Base-by-base conservation (phyloP, 2,797 vertebrate genomes). In the Spinus pinus region DNA sequence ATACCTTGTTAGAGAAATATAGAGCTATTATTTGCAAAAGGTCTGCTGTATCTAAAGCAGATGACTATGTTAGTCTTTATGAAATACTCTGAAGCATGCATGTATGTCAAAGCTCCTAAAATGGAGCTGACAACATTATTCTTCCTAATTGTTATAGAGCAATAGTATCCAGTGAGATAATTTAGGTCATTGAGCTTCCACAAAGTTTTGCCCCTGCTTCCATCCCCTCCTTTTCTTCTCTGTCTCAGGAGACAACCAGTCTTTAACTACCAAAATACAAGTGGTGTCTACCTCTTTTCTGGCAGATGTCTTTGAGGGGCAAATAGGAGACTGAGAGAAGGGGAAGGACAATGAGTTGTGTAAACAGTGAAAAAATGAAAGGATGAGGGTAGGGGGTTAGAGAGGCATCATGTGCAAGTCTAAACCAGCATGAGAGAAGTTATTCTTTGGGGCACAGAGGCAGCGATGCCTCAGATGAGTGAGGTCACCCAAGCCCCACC, bases 61-160 rank as follows among this genome's bases (percentile, higher is more conserved):
- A 92, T 82, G 35, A 82, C 35, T 94, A 14, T 1, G 4, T 74
- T 81, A 94, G 49, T 71, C 71, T 77, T 85, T 74, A 64, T 89
- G 53, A 96, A 93, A 74, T 88, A 60, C 37, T 88, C 70, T 66
- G 28, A 86, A 90, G 66, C n/a, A 23, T 65, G 16, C 1, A 0
- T 28, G 28, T 58, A 47, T 88, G 33, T 50, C 65, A 92, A 64
- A 82, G 77, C 50, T 74, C 53, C 46, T 85, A 67, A 90, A 88
- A 78, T 61, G 28, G 30, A 75, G 7, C 83, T 44, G 39, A 54
- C 28, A 64, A n/a, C 7, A 14, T 85, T 95, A 92, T 87, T 94
- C 90, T 95, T 85, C 39, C 23, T 80, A 64, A 93, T 71, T 67
- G 30, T 89, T 95, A 91, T 46, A 81, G 25, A 92, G 46, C 20